Evolutionary conservation across 1,140 invertebrate species (phyloP).

Genomic region (Drosophila trapezifrons): DNA sequence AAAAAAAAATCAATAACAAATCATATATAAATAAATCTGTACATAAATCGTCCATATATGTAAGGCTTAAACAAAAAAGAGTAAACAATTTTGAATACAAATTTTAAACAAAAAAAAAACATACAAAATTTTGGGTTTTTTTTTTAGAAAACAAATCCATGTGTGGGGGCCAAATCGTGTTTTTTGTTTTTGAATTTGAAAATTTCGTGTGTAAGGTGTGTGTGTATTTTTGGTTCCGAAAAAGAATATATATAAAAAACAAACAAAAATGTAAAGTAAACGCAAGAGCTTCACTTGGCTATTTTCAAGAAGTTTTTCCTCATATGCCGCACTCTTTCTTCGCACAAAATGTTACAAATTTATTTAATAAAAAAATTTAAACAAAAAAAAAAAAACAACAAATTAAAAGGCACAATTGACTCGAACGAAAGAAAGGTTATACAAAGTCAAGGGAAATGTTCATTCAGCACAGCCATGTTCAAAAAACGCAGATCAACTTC

Average conservation of each 20-base stretch:
- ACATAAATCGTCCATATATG: constrained; percentile 49
- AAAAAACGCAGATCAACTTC: constrained; percentile 96
- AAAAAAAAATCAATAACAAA: constrained; percentile 41
- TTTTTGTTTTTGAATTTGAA: constrained; percentile 57
- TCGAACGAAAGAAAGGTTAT: constrained; percentile 43
- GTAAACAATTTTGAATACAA: constrained; percentile 66
- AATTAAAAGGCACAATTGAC: constrained; percentile 62
- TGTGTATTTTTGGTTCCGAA: constrained; percentile 20
- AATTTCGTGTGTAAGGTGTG: constrained; percentile 41
- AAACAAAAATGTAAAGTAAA: constrained; percentile 42
- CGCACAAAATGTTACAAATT: constrained; percentile 23
- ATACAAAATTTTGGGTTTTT: constrained; percentile 57
- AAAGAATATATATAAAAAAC: constrained; percentile 34
- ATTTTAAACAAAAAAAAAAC: constrained; percentile 52
- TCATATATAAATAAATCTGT: constrained; percentile 45
- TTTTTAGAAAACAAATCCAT: constrained; percentile 66
- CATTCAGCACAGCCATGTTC: constrained; percentile 89
- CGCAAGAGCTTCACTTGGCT: constrained; percentile 46
- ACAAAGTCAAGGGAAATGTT: constrained; percentile 49
- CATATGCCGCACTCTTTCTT: constrained; percentile 45
- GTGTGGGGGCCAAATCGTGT: constrained; percentile 66
- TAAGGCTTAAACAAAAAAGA: constrained; percentile 54
- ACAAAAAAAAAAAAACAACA: constrained; percentile 69
- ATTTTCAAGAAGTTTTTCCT: constrained; percentile 84
- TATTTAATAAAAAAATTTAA: constrained; percentile 56